A percentile compares a stretch with the other conserved stretches of the same genome.
phyloP scores from a whole-genome alignment of 2,113 vertebrate species.

The Theristicus caerulescens region DNA sequence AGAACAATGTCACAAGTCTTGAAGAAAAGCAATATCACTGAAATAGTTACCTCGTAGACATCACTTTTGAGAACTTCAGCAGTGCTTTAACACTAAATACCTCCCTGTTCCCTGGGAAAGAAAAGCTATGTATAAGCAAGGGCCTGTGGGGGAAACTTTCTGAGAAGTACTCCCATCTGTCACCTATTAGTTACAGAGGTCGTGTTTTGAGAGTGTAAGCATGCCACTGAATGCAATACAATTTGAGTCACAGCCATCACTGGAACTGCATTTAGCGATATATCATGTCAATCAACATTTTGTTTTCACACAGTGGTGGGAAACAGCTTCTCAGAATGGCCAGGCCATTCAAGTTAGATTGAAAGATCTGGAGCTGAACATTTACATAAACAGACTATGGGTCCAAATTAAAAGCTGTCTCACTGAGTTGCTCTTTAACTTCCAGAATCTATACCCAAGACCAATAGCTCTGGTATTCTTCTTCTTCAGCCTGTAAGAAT shows the following conservation, averaged over 20 bases:
- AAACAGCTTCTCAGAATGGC: neutral
- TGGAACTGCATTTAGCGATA: rapidly evolving
- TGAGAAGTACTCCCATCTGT: neutral
- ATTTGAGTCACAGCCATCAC: rapidly evolving
- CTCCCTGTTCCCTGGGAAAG: neutral
- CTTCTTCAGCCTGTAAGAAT: neutral
- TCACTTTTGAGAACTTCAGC: neutral
- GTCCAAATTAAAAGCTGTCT: neutral
- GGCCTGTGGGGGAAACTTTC: rapidly evolving
- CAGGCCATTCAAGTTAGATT: neutral
- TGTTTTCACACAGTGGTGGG: neutral
- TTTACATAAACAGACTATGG: rapidly evolving
- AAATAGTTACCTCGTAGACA: neutral
- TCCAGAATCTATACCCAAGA: neutral
- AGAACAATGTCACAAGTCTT: neutral
- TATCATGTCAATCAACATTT: rapidly evolving
- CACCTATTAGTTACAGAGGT: neutral
- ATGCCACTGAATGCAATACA: rapidly evolving
- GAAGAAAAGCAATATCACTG: neutral
- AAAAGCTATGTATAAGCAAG: neutral
- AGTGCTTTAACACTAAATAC: neutral
- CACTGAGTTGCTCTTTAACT: neutral
- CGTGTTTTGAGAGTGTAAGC: rapidly evolving
- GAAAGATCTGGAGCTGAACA: neutral
- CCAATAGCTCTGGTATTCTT: neutral